Percentiles rank a stretch among this genome's conserved stretches.
These are phyloP conservation scores for Trinorchestia longiramus DNA, from an alignment of 1,140 invertebrate genomes.

Conservation along the genomic window DNA sequence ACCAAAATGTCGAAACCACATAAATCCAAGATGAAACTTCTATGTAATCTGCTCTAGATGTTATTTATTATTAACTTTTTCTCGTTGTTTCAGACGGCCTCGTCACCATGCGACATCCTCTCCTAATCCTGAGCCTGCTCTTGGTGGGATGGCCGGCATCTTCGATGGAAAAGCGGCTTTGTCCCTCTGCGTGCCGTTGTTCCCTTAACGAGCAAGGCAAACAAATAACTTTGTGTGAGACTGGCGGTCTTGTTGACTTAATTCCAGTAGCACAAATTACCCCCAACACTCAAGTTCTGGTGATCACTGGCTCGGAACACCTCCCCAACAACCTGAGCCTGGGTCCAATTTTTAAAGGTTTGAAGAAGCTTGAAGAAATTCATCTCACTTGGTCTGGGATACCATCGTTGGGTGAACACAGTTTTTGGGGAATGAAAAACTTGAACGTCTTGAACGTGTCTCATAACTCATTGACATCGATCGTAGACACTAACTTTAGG, in stretches of 20 bases:
- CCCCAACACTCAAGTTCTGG: conserved; percentile 73
- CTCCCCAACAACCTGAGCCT: conserved; percentile 79
- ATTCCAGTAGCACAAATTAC: conserved; percentile 64
- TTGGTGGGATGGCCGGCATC: neutral
- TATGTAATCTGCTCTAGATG: neutral
- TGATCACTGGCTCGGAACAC: conserved; percentile 78
- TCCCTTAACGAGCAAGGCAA: conserved; percentile 68
- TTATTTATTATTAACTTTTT: neutral
- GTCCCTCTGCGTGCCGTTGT: conserved; percentile 69
- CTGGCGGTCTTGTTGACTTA: conserved; percentile 75
- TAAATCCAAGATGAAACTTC: no score
- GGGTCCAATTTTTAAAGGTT: conserved; percentile 79
- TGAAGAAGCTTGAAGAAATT: conserved; percentile 79
- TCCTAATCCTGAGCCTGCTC: neutral
- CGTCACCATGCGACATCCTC: neutral
- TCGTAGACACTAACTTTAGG: conserved; percentile 72
- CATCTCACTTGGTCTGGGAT: conserved; percentile 82
- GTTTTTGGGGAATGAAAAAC: conserved; percentile 81
- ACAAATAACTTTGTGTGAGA: conserved; percentile 71
- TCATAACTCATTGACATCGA: conserved; percentile 81
- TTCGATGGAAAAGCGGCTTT: conserved; percentile 50
- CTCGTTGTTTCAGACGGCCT: neutral
- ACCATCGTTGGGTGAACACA: conserved; percentile 82
- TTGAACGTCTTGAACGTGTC: conserved; percentile 80
- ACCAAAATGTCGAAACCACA: no score